phyloP scores from a whole-genome alignment of 2,113 vertebrate species.

The Myotis lucifugus region DNA sequence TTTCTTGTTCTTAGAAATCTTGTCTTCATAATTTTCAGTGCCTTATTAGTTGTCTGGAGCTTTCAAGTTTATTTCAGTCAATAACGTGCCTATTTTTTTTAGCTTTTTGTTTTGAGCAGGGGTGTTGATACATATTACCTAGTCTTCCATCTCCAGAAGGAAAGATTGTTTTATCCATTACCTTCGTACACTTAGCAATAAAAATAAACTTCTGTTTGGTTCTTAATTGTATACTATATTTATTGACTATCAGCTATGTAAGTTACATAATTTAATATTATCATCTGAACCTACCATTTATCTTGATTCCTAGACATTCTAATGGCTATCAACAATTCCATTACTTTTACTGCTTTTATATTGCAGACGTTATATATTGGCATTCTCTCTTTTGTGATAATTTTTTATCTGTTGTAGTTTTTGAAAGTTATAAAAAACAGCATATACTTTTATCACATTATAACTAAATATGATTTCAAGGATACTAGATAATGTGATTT shows the following conservation, averaged over 20 bases:
- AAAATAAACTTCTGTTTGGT: background rate
- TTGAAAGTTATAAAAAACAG: background rate
- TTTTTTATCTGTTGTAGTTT: background rate
- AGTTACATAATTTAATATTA: background rate
- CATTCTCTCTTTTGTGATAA: background rate
- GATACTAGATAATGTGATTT: background rate
- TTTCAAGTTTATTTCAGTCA: background rate
- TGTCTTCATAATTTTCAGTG: background rate
- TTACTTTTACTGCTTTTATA: background rate
- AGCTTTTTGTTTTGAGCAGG: background rate
- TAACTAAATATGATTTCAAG: background rate
- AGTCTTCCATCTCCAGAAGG: background rate
- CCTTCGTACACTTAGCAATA: background rate
- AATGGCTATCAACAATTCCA: background rate
- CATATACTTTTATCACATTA: background rate
- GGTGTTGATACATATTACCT: background rate
- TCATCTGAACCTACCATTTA: background rate
- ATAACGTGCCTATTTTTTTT: background rate
- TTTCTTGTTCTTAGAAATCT: background rate
- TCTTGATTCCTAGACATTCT: background rate
- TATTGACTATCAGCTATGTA: background rate
- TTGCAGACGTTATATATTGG: background rate
- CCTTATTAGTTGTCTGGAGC: background rate
- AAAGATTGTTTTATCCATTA: background rate
- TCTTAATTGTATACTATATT: background rate